Percentiles rank a stretch among this genome's conserved stretches.
phyloP scores from a whole-genome alignment of 2,113 vertebrate genomes.

The Puntigrus tetrazona region DNA sequence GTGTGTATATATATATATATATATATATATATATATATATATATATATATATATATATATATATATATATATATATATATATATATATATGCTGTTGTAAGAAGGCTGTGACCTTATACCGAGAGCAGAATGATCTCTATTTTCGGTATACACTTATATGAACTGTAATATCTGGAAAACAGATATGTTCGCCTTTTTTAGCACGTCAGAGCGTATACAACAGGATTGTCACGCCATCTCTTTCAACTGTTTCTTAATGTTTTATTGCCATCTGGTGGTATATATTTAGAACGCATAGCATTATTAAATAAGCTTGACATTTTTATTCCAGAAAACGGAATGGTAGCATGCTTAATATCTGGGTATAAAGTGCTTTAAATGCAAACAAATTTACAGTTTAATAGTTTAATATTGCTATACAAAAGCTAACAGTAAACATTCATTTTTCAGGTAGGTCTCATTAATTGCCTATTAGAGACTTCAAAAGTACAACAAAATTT shows the following conservation, averaged over 20 bases:
- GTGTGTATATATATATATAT: no score
- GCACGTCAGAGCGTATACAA: background rate
- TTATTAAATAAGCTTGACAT: background rate
- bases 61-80: no score
- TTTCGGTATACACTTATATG: background rate
- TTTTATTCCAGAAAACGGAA: background rate
- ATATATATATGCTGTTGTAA: no score
- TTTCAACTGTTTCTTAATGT: background rate
- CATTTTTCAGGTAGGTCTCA: background rate
- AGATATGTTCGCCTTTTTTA: background rate
- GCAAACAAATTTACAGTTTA: background rate
- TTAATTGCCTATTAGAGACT: background rate
- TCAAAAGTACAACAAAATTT: background rate
- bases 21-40: no score
- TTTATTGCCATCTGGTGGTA: constrained; percentile 31
- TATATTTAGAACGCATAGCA: background rate
- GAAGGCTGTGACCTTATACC: background rate
- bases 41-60: no score
- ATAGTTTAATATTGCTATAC: background rate
- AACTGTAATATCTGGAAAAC: constrained; percentile 3
- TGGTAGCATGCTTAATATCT: background rate
- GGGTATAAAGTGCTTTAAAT: background rate
- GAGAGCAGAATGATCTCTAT: background rate
- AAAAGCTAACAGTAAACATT: background rate
- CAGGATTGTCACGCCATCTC: background rate